Evolutionary conservation across 2,888 invertebrate genomes (phyloP).

Genomic region (Noctua pronuba): DNA sequence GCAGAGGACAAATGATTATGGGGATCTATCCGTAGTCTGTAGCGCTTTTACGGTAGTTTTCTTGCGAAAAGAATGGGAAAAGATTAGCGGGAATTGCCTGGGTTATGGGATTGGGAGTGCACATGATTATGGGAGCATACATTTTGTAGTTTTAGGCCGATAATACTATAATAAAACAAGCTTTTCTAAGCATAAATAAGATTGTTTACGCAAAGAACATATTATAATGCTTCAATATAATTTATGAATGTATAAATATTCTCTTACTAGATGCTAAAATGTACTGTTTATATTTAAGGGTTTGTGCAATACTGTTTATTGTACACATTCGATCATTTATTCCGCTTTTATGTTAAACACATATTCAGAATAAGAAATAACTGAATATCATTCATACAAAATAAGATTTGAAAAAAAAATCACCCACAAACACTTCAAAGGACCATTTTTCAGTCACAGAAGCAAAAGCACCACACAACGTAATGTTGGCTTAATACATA

Average conservation of each 20-base stretch:
- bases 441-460: constrained; percentile 15
- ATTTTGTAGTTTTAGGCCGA: constrained; percentile 5
- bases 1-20: constrained; percentile 59
- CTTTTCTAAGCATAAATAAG: background rate
- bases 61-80: constrained; percentile 46
- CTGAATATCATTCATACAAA: background rate
- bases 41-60: constrained; percentile 39
- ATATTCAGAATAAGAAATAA: background rate
- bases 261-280: background rate
- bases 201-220: background rate
- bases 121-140: constrained; percentile 10
- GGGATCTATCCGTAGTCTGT: constrained; percentile 44
- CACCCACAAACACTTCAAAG: constrained; percentile 11
- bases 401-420: background rate
- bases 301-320: background rate
- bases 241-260: background rate
- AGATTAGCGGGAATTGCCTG: constrained; percentile 39
- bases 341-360: background rate
- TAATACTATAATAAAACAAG: background rate
- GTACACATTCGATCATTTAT: rapidly evolving
- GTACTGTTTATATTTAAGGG: background rate
- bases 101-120: constrained; percentile 28
- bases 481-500: constrained; percentile 58
- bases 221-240: background rate
- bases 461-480: constrained; percentile 40